phyloP scores from a whole-genome alignment of 2,797 vertebrate species.

The Allobates femoralis region DNA sequence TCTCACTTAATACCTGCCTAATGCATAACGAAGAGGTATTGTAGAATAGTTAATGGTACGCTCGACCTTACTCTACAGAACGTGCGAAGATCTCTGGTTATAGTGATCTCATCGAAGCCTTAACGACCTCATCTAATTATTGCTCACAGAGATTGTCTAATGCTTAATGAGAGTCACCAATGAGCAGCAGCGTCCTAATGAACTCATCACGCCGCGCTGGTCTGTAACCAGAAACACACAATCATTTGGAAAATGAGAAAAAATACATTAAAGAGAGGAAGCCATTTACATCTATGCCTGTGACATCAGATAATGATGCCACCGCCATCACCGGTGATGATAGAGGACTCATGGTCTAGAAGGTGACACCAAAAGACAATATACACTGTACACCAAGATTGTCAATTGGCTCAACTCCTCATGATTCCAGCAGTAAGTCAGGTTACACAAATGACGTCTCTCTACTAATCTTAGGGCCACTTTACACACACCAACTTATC shows the following conservation, averaged over 20 bases:
- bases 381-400: too few species aligned
- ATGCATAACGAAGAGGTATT: constrained; percentile 64
- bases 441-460: background rate
- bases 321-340: constrained; percentile 54
- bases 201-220: constrained; percentile 69
- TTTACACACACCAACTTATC: too few species aligned
- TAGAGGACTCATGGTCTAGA: constrained; percentile 11
- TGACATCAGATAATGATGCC: constrained; percentile 67
- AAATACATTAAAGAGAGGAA: constrained; percentile 69
- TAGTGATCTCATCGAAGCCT: constrained; percentile 75
- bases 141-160: constrained; percentile 71
- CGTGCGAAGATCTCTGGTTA: constrained; percentile 71
- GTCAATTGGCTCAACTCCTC: background rate
- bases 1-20: constrained; percentile 68
- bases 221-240: constrained; percentile 73
- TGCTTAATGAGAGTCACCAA: constrained; percentile 71
- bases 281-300: constrained; percentile 70
- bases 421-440: background rate
- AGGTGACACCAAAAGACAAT: background rate
- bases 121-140: constrained; percentile 80
- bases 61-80: constrained; percentile 74
- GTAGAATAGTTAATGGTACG: constrained; percentile 72
- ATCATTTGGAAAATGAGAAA: constrained; percentile 73
- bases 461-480: too few species aligned
- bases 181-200: constrained; percentile 71